These are phyloP conservation scores for Eumacrocentrus americanus DNA, from an alignment of 2,888 invertebrate species.

Conservation along the genomic window DNA sequence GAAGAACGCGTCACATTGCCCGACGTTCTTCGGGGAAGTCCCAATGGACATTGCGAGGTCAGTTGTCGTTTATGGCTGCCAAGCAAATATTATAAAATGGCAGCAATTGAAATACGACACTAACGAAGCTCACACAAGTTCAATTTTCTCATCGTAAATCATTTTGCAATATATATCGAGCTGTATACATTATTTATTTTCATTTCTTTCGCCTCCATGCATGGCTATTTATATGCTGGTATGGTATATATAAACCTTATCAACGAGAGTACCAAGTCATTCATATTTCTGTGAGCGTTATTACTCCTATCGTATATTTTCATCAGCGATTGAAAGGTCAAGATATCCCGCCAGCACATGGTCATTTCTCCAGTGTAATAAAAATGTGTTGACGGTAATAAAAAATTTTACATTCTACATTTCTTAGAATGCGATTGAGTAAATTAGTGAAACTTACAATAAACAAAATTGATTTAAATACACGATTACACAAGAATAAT, in stretches of 20 bases:
- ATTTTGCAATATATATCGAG: no score
- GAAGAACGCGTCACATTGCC: slow-evolving; percentile 9
- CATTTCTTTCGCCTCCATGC: neutral
- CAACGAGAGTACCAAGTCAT: neutral
- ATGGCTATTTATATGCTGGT: no score
- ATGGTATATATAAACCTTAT: neutral
- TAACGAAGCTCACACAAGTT: no score
- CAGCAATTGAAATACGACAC: neutral
- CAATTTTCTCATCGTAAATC: no score
- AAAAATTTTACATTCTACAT: no score
- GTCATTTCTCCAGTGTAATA: neutral
- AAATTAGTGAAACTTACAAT: no score
- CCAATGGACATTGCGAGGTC: slow-evolving; percentile 10
- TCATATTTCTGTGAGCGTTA: neutral
- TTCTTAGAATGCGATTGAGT: no score
- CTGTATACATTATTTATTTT: no score
- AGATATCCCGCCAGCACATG: neutral
- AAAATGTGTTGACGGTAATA: neutral
- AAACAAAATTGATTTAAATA: neutral
- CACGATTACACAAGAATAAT: no score
- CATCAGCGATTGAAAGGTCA: neutral
- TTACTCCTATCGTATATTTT: neutral
- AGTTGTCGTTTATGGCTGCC: slow-evolving; percentile 9
- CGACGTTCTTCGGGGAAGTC: slow-evolving; percentile 24
- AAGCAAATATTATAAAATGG: slow-evolving; percentile 6